phyloP scores from a whole-genome alignment of 2,113 vertebrate genomes.

The Lophochroa leadbeateri region DNA sequence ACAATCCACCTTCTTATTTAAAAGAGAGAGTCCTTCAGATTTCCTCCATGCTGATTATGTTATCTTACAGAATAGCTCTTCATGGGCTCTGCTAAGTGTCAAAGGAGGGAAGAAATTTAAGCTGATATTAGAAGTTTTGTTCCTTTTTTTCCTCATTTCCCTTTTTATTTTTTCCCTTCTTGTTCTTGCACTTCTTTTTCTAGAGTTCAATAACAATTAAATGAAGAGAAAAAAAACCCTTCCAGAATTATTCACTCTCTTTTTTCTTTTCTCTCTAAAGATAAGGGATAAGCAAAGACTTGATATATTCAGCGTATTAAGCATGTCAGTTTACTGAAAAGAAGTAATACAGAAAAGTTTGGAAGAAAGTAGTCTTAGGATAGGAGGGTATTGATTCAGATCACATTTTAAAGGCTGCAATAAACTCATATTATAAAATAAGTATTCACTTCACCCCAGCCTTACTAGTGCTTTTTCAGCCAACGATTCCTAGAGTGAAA shows the following conservation, averaged over 20 bases:
- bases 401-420: background rate
- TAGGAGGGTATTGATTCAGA: background rate
- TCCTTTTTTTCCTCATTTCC: background rate
- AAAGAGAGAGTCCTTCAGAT: background rate
- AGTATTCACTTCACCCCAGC: background rate
- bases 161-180: background rate
- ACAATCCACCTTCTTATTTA: background rate
- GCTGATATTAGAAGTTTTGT: background rate
- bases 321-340: background rate
- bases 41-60: background rate
- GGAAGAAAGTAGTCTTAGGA: background rate
- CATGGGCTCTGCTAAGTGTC: background rate
- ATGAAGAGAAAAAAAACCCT: background rate
- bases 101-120: background rate
- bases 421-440: slow-evolving; percentile 14
- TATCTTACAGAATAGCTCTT: background rate
- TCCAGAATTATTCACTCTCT: background rate
- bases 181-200: background rate
- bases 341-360: background rate
- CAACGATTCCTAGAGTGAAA: slow-evolving; percentile 7
- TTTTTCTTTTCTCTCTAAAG: background rate
- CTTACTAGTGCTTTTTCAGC: background rate
- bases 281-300: background rate
- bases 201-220: background rate
- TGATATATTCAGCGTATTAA: background rate